Percentiles rank a stretch among this genome's conserved stretches.
These are phyloP conservation scores for Agrochola litura DNA, from an alignment of 2,888 invertebrate species.

Conservation along the genomic window DNA sequence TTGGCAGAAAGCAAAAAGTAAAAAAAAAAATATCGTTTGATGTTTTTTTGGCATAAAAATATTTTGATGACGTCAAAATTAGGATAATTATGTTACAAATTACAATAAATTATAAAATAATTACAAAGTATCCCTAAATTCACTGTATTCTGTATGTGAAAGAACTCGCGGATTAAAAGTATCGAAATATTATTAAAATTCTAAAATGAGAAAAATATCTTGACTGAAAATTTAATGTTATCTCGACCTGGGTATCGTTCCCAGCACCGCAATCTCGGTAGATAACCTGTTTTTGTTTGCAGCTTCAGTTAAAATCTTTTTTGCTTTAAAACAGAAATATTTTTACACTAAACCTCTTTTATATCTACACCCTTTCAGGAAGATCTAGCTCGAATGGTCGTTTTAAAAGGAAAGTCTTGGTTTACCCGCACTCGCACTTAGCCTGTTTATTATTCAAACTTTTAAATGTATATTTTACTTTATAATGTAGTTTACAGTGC, in stretches of 20 bases:
- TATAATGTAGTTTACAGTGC: slow-evolving; percentile 52
- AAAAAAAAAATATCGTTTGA: not conserved
- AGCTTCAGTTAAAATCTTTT: slow-evolving; percentile 1
- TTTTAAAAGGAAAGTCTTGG: slow-evolving; percentile 49
- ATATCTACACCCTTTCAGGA: slow-evolving; percentile 52
- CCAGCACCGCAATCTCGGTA: not conserved
- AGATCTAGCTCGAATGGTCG: slow-evolving; percentile 36
- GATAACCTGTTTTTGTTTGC: not conserved
- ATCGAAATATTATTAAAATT: too few relatives aligned
- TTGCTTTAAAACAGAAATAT: slow-evolving; percentile 11
- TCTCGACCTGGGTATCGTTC: not conserved
- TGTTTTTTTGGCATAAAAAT: not conserved
- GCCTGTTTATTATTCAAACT: slow-evolving; percentile 60
- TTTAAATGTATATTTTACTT: slow-evolving; percentile 63
- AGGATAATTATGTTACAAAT: not conserved
- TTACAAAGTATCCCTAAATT: too few relatives aligned
- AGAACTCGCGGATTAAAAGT: too few relatives aligned
- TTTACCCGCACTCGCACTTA: slow-evolving; percentile 54
- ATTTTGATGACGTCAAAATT: not conserved
- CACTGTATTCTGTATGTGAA: too few relatives aligned
- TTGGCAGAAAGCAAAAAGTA: not conserved
- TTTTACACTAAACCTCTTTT: slow-evolving; percentile 43
- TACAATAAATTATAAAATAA: too few relatives aligned
- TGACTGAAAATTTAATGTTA: not conserved
- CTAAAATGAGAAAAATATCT: too few relatives aligned